phyloP scores from a whole-genome alignment of 2,888 invertebrate genomes.

The Pachliopta kotzebuea region DNA sequence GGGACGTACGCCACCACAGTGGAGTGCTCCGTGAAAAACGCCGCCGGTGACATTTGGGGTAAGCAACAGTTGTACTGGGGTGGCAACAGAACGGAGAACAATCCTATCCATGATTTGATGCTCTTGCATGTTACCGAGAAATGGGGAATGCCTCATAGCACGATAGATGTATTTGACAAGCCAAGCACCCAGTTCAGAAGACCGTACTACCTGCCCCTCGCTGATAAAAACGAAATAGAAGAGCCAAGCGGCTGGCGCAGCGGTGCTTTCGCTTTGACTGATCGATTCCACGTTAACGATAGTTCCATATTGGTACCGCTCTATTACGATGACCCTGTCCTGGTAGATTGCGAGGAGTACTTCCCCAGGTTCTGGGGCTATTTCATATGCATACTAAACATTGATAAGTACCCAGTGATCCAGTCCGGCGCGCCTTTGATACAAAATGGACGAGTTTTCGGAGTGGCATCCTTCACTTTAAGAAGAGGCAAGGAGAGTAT shows the following conservation, averaged over 20 bases:
- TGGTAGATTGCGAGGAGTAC: constrained; percentile 26
- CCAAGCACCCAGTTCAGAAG: not conserved
- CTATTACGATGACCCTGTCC: constrained; percentile 17
- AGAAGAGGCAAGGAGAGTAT: constrained; percentile 21
- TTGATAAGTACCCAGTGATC: constrained; percentile 21
- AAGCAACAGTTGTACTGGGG: not conserved
- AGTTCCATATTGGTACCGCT: constrained; percentile 8
- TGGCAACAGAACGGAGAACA: not conserved
- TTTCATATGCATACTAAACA: constrained; percentile 24
- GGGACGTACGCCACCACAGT: not conserved
- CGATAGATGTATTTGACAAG: not conserved
- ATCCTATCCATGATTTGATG: not conserved
- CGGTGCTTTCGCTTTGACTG: constrained; percentile 15
- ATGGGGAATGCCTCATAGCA: not conserved
- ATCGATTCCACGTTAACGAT: not conserved
- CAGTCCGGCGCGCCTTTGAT: constrained; percentile 21
- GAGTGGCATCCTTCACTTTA: constrained; percentile 19
- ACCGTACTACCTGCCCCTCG: constrained; percentile 12
- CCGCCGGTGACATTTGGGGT: not conserved
- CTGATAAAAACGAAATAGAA: constrained; percentile 6
- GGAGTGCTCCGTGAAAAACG: not conserved
- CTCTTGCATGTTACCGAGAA: not conserved
- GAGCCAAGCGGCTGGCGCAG: constrained; percentile 22
- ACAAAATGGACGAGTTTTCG: constrained; percentile 13
- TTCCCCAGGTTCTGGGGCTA: constrained; percentile 21